phyloP scores from a whole-genome alignment of 1,140 invertebrate species.

The Gryon sp. region DNA sequence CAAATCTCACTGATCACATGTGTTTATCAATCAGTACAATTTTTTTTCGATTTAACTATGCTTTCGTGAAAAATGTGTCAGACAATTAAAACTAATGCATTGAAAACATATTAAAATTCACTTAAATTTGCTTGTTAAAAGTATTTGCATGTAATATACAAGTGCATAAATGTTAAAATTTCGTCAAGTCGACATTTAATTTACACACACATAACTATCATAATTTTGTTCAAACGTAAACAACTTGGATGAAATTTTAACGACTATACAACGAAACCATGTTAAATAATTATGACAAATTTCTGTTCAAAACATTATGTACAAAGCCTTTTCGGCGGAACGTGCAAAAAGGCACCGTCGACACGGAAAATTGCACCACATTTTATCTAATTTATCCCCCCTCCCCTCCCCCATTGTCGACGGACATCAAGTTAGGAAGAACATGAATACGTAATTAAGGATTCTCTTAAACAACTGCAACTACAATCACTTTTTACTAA shows the following conservation, averaged over 20 bases:
- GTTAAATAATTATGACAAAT: conserved; percentile 59
- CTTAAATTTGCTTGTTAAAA: conserved; percentile 27
- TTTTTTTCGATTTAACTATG: no score
- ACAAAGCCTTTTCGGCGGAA: conserved; percentile 58
- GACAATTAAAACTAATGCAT: conserved; percentile 31
- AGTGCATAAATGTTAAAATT: conserved; percentile 38
- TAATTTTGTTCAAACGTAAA: conserved; percentile 1
- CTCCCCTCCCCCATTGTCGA: no score
- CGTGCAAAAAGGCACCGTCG: conserved; percentile 57
- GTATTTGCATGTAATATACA: conserved; percentile 43
- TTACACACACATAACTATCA: not conserved
- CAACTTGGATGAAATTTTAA: conserved; percentile 38
- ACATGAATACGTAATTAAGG: no score
- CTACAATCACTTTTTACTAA: no score
- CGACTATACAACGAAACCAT: conserved; percentile 26
- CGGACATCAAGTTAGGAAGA: conserved; percentile 27
- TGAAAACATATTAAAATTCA: conserved; percentile 55
- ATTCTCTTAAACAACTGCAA: no score
- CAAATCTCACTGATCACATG: no score
- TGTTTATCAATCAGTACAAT: no score
- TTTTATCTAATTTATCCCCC: conserved; percentile 13
- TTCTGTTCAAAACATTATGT: conserved; percentile 57
- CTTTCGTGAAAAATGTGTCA: conserved; percentile 10
- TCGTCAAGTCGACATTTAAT: conserved; percentile 4
- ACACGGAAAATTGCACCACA: conserved; percentile 58